Conservation (phyloP, 2,797 vertebrate genomes). For the Nyctibius grandis region DNA sequence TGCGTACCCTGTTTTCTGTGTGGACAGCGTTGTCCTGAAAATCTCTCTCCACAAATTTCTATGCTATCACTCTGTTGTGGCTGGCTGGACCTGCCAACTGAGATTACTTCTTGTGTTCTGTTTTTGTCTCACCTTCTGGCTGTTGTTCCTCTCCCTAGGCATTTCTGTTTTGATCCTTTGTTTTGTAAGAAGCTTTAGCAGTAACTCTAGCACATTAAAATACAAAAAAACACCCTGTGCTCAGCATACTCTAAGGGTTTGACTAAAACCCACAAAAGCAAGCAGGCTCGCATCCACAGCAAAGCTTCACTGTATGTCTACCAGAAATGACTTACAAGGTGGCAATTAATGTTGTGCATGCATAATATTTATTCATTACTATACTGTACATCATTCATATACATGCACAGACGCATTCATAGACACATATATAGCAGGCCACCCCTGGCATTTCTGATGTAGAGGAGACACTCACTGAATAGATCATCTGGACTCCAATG, state of each 20-base stretch:
- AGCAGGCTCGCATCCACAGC: neutral
- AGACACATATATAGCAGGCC: neutral
- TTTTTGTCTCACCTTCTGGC: conserved; percentile 50
- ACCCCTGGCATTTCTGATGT: neutral
- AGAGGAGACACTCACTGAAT: neutral
- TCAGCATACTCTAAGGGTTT: neutral
- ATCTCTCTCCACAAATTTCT: conserved; percentile 26
- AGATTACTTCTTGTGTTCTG: conserved; percentile 46
- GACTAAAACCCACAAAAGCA: neutral
- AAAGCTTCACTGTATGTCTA: neutral
- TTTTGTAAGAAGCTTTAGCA: neutral
- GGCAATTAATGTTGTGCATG: neutral
- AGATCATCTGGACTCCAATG: neutral
- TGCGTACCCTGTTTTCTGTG: neutral
- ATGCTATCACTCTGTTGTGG: conserved; percentile 10
- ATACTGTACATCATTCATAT: neutral
- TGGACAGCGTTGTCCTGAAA: neutral
- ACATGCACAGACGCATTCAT: neutral
- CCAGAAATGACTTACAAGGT: neutral
- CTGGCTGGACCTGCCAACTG: conserved; percentile 46
- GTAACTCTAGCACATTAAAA: neutral
- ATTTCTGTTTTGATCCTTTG: conserved; percentile 11
- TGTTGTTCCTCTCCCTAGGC: conserved; percentile 18
- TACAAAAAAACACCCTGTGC: neutral
- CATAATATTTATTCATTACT: neutral